Evolutionary conservation across 2,113 vertebrate species (phyloP), one percentile per base, ranked within the genome.

Genomic region (Andinoacara biseriatus): DNA sequence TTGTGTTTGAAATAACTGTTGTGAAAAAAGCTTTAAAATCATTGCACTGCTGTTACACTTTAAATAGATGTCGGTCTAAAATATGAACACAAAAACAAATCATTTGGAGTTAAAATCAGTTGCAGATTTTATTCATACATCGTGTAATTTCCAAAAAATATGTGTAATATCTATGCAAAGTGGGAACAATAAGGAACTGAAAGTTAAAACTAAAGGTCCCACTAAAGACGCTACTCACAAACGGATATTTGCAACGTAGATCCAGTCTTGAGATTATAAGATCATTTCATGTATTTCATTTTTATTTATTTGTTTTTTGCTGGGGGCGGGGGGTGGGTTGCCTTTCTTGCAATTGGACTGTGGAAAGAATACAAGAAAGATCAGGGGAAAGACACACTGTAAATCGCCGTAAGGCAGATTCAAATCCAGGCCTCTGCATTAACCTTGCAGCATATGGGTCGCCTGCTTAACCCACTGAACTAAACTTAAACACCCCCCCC

Each of bases 81-180:
- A 10, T n/a, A 22, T 5, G 11, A 22, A 10, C 56, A 13, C n/a
- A 57, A 57, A 57, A 22, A 10, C 24, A 52, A 69, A 69, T 20
- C 24, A 29, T 69, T 13, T 69, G 3, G 43, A 17, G 65, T 69
- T 52, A 31, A 72, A 72, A 17, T 49, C 46, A 5, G 24, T 52
- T 29, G 40, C 65, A 31, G 17, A 7, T 69, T 72, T 72, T 72
- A 72, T 31, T 69, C 15, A 69, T 31, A 69, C 11, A 31, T 24
- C 24, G 31, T 7, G 18, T 29, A 49, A 52, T 7, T 52, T 20
- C 20, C 3, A 31, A 13, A 17, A 49, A 49, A 49, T 17, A 29
- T 67, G 38, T 67, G 26, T 67, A 67, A 46, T 69, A 31, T 24
- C 24, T 52, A 31, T 52, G 3, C 17, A 24, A 69, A 52, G 43